Conservation (phyloP, 1,140 invertebrate genomes). For the Drosophila suzukii region DNA sequence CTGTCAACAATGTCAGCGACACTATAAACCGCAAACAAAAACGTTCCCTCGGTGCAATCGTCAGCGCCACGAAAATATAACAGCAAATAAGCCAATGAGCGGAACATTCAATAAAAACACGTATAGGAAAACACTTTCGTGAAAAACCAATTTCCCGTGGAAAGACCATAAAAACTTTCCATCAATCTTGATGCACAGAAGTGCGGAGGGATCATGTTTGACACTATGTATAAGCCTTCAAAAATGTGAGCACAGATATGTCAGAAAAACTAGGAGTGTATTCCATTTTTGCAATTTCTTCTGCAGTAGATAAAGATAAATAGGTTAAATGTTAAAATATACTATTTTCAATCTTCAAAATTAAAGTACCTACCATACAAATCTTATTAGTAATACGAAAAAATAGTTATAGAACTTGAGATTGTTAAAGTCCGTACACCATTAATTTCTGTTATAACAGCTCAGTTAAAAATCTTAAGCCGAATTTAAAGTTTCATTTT, state of each 20-base stretch:
- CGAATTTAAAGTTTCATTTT: no score
- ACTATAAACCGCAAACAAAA: slow-evolving; percentile 26
- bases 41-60: slow-evolving; percentile 19
- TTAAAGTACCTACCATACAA: no score
- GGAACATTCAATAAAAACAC: slow-evolving; percentile 16
- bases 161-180: slow-evolving; percentile 26
- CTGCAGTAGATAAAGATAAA: not conserved
- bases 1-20: slow-evolving; percentile 31
- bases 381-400: no score
- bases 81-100: slow-evolving; percentile 33
- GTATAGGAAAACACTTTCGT: slow-evolving; percentile 17
- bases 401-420: no score
- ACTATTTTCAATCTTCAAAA: no score
- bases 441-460: no score
- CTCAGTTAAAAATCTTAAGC: no score
- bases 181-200: slow-evolving; percentile 19
- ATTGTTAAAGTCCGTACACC: no score
- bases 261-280: not conserved
- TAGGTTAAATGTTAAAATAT: not conserved
- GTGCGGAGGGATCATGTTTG: slow-evolving; percentile 10
- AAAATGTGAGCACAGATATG: slow-evolving; percentile 5
- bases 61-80: slow-evolving; percentile 33
- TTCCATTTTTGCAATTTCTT: not conserved
- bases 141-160: slow-evolving; percentile 30
- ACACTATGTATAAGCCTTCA: not conserved